Evolutionary conservation across 2,113 vertebrate genomes (phyloP).

Genomic region (Pyrgilauda ruficollis): DNA sequence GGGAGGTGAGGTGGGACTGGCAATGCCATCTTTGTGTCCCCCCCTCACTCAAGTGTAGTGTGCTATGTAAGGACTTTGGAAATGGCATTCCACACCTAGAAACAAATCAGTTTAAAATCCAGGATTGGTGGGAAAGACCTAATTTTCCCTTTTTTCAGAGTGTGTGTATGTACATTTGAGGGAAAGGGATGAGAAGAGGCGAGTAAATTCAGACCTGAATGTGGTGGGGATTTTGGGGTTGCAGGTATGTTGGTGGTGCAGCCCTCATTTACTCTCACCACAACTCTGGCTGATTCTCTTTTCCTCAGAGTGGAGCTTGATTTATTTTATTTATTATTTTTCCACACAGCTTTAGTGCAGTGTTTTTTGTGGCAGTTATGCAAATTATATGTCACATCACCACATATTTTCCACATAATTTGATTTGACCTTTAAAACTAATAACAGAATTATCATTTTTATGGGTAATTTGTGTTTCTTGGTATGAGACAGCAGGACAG

Average conservation of each 20-base stretch:
- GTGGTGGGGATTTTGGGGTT: accelerated
- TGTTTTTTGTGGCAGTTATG: conserved; percentile 55
- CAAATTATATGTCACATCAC: conserved; percentile 43
- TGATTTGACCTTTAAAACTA: conserved; percentile 64
- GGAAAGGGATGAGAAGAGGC: neutral
- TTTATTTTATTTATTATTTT: neutral
- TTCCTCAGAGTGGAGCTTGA: neutral
- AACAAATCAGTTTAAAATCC: neutral
- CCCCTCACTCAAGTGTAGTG: neutral
- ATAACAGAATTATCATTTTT: conserved; percentile 62
- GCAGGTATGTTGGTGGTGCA: neutral
- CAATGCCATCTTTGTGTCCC: accelerated
- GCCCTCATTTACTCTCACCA: neutral
- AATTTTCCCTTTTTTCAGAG: neutral
- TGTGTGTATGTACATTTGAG: accelerated
- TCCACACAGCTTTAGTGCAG: neutral
- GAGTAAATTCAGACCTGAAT: neutral
- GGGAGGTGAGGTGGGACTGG: neutral
- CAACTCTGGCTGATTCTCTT: neutral
- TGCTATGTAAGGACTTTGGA: neutral
- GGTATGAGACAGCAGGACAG: neutral
- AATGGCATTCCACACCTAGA: neutral
- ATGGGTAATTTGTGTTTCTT: conserved; percentile 42
- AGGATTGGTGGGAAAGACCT: neutral
- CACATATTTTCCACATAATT: conserved; percentile 45